A percentile compares a stretch with the other conserved stretches of the same genome.
Evolutionary conservation across 35 echinoderm and acorn worm genomes (phyloP).

Genomic region (Lytechinus variegatus): DNA sequence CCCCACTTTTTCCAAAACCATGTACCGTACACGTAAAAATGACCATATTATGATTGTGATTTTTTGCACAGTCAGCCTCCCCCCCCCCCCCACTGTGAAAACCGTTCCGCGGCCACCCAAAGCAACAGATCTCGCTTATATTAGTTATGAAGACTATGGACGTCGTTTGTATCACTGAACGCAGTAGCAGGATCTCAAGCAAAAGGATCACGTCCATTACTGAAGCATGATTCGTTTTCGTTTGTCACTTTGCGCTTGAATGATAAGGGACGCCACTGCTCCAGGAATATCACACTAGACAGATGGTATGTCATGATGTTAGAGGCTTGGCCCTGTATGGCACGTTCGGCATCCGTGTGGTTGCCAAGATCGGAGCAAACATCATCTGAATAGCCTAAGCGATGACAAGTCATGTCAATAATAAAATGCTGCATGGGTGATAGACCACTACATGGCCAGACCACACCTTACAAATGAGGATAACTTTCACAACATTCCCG

Average conservation of each 20-base stretch:
- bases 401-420: constrained; percentile 61
- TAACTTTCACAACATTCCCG: neutral
- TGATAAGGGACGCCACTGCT: constrained; percentile 67
- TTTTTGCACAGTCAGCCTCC: too few relatives aligned
- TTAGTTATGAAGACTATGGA: constrained; percentile 52
- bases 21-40: too few relatives aligned
- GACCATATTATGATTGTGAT: too few relatives aligned
- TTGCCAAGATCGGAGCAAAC: constrained; percentile 70
- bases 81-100: too few relatives aligned
- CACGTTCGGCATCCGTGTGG: constrained; percentile 65
- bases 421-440: constrained; percentile 81
- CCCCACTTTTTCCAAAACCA: too few relatives aligned
- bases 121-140: constrained; percentile 19
- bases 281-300: constrained; percentile 63
- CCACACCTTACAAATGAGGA: constrained; percentile 74
- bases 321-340: constrained; percentile 66
- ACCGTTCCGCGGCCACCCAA: constrained; percentile 78
- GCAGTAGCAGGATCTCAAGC: constrained; percentile 39
- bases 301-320: constrained; percentile 60
- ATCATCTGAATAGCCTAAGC: constrained; percentile 40
- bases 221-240: constrained; percentile 69
- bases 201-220: constrained; percentile 54
- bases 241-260: constrained; percentile 79
- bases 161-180: constrained; percentile 25
- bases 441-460: constrained; percentile 72